These are phyloP conservation scores for Rhinatrema bivittatum DNA, from an alignment of 2,797 vertebrate species.

Conservation along the genomic window DNA sequence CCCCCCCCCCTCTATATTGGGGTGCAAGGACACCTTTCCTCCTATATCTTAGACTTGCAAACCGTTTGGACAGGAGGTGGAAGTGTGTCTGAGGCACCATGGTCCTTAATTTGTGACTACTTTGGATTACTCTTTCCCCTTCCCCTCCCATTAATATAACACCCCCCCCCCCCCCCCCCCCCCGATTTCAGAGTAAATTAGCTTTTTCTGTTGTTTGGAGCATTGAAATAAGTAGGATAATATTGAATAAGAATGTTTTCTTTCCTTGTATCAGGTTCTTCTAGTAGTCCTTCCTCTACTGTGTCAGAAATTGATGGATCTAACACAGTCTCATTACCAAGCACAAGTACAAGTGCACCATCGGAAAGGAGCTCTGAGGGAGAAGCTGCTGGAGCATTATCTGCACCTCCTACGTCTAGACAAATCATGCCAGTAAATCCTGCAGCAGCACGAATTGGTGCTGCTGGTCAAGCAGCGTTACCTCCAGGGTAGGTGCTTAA, in stretches of 20 bases:
- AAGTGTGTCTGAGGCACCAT: too few species aligned
- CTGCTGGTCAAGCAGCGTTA: slow-evolving; percentile 74
- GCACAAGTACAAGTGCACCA: slow-evolving; percentile 30
- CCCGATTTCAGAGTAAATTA: too few species aligned
- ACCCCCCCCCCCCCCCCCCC: too few species aligned
- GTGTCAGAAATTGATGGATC: slow-evolving; percentile 50
- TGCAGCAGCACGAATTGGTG: slow-evolving; percentile 33
- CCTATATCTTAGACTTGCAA: too few species aligned
- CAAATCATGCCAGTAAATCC: slow-evolving; percentile 54
- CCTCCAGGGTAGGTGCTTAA: slow-evolving; percentile 85
- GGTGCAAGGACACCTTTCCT: too few species aligned
- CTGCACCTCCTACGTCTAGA: slow-evolving; percentile 38
- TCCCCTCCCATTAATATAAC: too few species aligned
- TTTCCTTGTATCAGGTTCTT: not conserved
- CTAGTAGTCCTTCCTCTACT: slow-evolving; percentile 46
- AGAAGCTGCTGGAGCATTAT: slow-evolving; percentile 28
- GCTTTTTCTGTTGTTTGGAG: too few species aligned
- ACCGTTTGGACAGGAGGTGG: too few species aligned
- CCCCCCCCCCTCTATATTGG: too few species aligned
- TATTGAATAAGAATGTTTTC: not conserved
- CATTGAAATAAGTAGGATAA: not conserved
- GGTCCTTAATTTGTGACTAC: too few species aligned
- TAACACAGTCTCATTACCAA: slow-evolving; percentile 34
- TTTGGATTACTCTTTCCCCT: too few species aligned
- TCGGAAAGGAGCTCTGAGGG: slow-evolving; percentile 42